Evolutionary conservation across 2,888 invertebrate species (phyloP), one percentile per base, ranked within the genome.

Genomic region (Netelia melanura): DNA sequence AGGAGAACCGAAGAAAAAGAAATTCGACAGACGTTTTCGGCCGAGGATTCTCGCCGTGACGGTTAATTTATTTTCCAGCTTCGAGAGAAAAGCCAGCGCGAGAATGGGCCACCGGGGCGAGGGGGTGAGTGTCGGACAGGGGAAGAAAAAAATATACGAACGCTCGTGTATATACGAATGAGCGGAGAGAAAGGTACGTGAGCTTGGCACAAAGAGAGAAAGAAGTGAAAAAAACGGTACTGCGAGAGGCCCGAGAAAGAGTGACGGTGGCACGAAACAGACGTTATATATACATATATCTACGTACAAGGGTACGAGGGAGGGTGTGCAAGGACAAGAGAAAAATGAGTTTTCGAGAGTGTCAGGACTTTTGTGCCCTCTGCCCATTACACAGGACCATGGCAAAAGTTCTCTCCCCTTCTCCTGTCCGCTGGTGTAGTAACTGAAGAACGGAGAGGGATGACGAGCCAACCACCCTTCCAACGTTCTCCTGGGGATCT

Each of bases 261-360:
- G 79, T 71, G 78, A 78, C 70, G 71, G 67, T 71, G 38, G 74
- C 62, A 81, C 74, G 70, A 81, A 81, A 74, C 77, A 81, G 81
- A 84, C 82, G 77, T 65, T 65, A 38, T 74, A 56, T 77, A 77
- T 56, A 21, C 43, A 64, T 48, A 44, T 17, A 67, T 23, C 71
- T 38, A 61, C 17, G 14, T 48, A 68, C 23, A 23, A 43, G 58
- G 74, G 78, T 78, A 81, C 78, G 70, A 81, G 78, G 78, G 74
- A 30, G 30, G 78, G 78, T 72, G 68, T 62, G 23, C 43, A 72
- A 56, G 65, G 72, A 67, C 67, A 79, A 70, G 82, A 85, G 85
- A 85, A 85, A 85, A 85, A 85, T 85, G 85, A 79, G 85, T 78
- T 85, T 85, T 85, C 85, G 79, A 71, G 81, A 84, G 82, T 85